Percentiles rank a stretch among this genome's conserved stretches.
These are phyloP conservation scores for Glandiceps talaboti DNA, from an alignment of 53 echinoderm and acorn worm species.

Conservation along the genomic window DNA sequence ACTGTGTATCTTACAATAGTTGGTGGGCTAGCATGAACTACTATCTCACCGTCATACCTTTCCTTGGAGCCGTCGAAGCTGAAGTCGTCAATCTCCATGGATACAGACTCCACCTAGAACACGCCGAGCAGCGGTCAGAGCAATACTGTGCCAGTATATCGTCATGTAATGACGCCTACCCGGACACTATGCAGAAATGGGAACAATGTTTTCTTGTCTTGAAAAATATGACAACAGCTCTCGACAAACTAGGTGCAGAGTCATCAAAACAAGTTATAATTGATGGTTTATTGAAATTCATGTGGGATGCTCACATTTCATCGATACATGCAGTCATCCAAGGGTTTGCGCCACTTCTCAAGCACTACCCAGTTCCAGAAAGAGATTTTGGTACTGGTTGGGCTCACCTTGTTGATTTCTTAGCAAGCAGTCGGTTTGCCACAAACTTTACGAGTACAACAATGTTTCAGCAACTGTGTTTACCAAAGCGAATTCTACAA, in stretches of 20 bases:
- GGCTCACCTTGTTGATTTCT: conserved; percentile 24
- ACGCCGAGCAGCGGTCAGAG: background rate
- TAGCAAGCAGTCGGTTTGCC: conserved; percentile 6
- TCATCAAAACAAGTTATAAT: conserved; percentile 1
- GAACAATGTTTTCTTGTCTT: conserved; percentile 12
- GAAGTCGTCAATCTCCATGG: conserved; percentile 11
- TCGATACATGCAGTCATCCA: conserved; percentile 12
- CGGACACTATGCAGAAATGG: conserved; percentile 15
- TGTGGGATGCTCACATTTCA: conserved; percentile 23
- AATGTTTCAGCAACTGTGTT: background rate
- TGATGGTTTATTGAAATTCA: conserved; percentile 5
- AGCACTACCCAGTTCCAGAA: conserved; percentile 10
- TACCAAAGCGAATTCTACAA: background rate
- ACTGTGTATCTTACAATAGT: conserved; percentile 22
- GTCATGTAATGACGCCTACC: conserved; percentile 1
- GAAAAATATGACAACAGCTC: background rate
- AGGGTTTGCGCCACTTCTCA: conserved; percentile 2
- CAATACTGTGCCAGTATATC: conserved; percentile 16
- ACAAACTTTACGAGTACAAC: background rate
- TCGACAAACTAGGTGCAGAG: background rate
- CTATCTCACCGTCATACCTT: conserved; percentile 29
- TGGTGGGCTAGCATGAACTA: conserved; percentile 50
- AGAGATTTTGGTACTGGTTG: conserved; percentile 19
- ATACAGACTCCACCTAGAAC: background rate
- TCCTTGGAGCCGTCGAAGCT: conserved; percentile 24